Percentiles rank a stretch among this genome's conserved stretches.
These are phyloP conservation scores for Syncerus caffer DNA, from an alignment of 2,797 vertebrate genomes.

Conservation along the genomic window DNA sequence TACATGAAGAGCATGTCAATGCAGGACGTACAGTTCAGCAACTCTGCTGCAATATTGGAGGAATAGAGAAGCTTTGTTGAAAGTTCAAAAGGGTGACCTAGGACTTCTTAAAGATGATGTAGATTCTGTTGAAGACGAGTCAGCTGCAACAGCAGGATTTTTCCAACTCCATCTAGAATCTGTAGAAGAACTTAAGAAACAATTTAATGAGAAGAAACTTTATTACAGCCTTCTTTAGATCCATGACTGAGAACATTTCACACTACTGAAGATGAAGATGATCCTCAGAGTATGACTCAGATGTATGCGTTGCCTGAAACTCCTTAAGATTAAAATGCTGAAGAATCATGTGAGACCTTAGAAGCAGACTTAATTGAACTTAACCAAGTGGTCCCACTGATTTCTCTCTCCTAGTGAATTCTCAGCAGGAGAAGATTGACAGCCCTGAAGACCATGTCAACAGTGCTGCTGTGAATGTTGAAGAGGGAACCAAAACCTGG, in stretches of 20 bases:
- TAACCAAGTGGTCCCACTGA: conserved; percentile 89
- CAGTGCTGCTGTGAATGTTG: conserved; percentile 94
- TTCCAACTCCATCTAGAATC: conserved; percentile 85
- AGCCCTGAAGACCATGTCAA: conserved; percentile 98
- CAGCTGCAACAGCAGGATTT: conserved; percentile 86
- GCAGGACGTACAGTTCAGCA: conserved; percentile 93
- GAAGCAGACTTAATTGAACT: neutral
- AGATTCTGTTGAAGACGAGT: conserved; percentile 88
- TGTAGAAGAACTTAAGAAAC: conserved; percentile 79
- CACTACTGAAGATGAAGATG: conserved; percentile 59
- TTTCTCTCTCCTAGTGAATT: conserved; percentile 90
- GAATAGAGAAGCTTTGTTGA: neutral
- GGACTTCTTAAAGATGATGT: conserved; percentile 87
- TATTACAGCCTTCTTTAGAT: conserved; percentile 78
- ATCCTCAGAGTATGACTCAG: conserved; percentile 81
- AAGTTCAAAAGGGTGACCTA: conserved; percentile 86
- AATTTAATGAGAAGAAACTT: conserved; percentile 74
- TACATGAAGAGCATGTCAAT: conserved; percentile 95
- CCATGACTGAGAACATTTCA: conserved; percentile 76
- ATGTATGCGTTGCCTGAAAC: conserved; percentile 88
- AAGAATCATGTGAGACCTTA: conserved; percentile 88
- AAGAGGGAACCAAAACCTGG: conserved; percentile 96
- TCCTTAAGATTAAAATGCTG: conserved; percentile 91
- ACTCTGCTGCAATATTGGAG: neutral
- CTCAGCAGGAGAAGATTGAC: conserved; percentile 99